Evolutionary conservation across 2,797 vertebrate species (phyloP).

Genomic region (Gobionotothen gibberifrons): DNA sequence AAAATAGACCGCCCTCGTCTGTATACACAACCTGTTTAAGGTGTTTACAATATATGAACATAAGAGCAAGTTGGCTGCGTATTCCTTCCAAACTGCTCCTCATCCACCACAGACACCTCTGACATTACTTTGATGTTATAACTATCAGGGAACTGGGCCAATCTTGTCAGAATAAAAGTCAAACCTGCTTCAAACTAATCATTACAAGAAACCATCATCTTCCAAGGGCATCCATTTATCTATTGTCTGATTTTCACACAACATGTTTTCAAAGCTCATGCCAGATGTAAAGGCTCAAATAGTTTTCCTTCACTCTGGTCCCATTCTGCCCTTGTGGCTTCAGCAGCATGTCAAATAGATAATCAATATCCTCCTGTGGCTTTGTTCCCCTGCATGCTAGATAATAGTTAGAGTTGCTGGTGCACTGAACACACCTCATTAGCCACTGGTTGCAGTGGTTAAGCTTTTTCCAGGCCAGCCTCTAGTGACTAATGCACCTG

Average conservation of each 20-base stretch:
- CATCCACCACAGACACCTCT: background rate
- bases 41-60: background rate
- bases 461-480: slow-evolving; percentile 53
- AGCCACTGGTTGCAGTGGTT: slow-evolving; percentile 66
- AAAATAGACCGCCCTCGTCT: background rate
- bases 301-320: slow-evolving; percentile 28
- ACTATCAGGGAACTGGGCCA: slow-evolving; percentile 9
- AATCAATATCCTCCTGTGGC: slow-evolving; percentile 70
- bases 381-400: slow-evolving; percentile 63
- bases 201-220: slow-evolving; percentile 38
- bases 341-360: slow-evolving; percentile 68
- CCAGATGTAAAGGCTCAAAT: background rate
- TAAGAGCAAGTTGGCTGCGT: slow-evolving; percentile 1
- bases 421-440: slow-evolving; percentile 75
- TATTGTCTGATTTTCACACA: slow-evolving; percentile 29
- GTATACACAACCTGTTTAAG: background rate
- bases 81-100: slow-evolving; percentile 13
- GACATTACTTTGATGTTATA: slow-evolving; percentile 15
- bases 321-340: slow-evolving; percentile 41
- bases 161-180: slow-evolving; percentile 44
- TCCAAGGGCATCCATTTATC: slow-evolving; percentile 21
- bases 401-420: slow-evolving; percentile 71
- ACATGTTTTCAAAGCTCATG: slow-evolving; percentile 40
- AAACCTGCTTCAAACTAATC: slow-evolving; percentile 31
- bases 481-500: slow-evolving; percentile 70